These are phyloP conservation scores for Sus cebifrons DNA, from an alignment of 2,797 vertebrate genomes.

Conservation along the genomic window DNA sequence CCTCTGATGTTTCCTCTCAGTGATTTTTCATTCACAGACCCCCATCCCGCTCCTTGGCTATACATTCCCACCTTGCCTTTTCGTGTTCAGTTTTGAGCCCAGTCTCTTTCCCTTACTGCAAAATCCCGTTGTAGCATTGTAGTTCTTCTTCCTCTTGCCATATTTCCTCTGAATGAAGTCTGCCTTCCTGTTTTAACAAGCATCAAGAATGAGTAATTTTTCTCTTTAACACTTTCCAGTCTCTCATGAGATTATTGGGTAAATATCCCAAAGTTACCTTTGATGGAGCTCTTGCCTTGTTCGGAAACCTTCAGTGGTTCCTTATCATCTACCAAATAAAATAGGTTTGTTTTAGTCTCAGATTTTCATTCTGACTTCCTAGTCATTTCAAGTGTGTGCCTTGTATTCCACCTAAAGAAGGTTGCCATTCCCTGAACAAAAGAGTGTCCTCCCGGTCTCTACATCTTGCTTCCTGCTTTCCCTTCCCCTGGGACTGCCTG, in stretches of 20 bases:
- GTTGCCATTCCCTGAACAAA: not conserved
- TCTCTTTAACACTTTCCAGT: not conserved
- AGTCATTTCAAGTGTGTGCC: not conserved
- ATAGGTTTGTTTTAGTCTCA: not conserved
- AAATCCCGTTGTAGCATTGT: not conserved
- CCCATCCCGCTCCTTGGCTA: not conserved
- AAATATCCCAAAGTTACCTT: not conserved
- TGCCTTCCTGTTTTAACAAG: not conserved
- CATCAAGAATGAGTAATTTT: not conserved
- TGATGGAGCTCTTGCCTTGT: not conserved
- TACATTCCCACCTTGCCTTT: not conserved
- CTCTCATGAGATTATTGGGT: not conserved
- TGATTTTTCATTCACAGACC: not conserved
- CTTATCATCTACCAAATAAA: not conserved
- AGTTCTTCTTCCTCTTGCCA: not conserved
- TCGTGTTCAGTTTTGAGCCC: not conserved
- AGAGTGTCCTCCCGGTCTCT: not conserved
- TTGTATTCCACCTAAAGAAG: not conserved
- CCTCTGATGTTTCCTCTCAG: not conserved
- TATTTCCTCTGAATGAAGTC: not conserved
- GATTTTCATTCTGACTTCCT: not conserved
- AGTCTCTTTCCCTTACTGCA: not conserved
- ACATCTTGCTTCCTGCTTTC: accelerated
- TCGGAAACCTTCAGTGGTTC: not conserved
- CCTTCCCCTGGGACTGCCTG: not conserved